phyloP scores from a whole-genome alignment of 2,888 invertebrate species.

The Athalia rosae region DNA sequence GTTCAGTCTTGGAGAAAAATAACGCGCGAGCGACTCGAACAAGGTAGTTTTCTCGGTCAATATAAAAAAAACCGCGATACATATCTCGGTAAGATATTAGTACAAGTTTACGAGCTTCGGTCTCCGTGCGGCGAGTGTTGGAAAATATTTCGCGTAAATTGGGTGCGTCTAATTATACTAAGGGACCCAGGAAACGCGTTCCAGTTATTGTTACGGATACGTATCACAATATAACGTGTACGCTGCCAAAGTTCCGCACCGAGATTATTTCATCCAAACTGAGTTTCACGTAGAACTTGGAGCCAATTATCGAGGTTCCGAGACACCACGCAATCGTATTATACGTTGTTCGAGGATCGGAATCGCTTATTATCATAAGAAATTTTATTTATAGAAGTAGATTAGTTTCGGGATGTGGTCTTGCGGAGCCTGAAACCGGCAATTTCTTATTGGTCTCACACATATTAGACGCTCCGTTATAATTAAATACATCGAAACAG shows the following conservation, averaged over 20 bases:
- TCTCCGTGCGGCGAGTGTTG: constrained; percentile 24
- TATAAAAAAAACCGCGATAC: constrained; percentile 23
- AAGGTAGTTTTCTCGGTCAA: constrained; percentile 30
- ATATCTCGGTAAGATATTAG: neutral
- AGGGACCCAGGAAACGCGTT: constrained; percentile 36
- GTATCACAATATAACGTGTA: too few relatives aligned
- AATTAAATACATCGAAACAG: constrained; percentile 29
- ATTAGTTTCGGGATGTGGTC: neutral
- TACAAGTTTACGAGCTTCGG: neutral
- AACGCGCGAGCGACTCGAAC: neutral
- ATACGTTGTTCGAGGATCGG: too few relatives aligned
- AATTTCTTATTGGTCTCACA: constrained; percentile 27
- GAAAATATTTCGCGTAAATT: constrained; percentile 53
- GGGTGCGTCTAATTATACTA: constrained; percentile 59
- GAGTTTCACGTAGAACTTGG: neutral
- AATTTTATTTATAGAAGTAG: neutral
- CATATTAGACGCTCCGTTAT: constrained; percentile 12
- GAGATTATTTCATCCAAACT: too few relatives aligned
- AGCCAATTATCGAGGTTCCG: too few relatives aligned
- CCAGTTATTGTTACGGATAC: constrained; percentile 16
- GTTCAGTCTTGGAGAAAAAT: constrained; percentile 18
- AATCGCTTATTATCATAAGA: too few relatives aligned
- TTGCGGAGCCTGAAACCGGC: neutral
- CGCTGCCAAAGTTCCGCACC: too few relatives aligned
- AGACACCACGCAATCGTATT: too few relatives aligned